Conservation (phyloP, 1,140 invertebrate genomes). For the Drosophila melanogaster region Release_6_plus_ISO1_MT NT_037436.4:514001-514500, state of each 20-base stretch:
- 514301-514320: slow-evolving; percentile 1
- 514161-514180: slow-evolving; percentile 61
- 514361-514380: too few relatives aligned
- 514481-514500: slow-evolving; percentile 23
- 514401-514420: neutral
- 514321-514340: neutral
- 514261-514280: slow-evolving; percentile 11
- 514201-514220: slow-evolving; percentile 20
- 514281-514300: neutral
- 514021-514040: slow-evolving; percentile 15
- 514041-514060: slow-evolving; percentile 29
- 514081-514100: slow-evolving; percentile 56
- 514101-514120: slow-evolving; percentile 47
- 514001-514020: slow-evolving; percentile 17
- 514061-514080: slow-evolving; percentile 35
- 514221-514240: slow-evolving; percentile 61
- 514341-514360: too few relatives aligned
- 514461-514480: slow-evolving; percentile 5
- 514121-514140: slow-evolving; percentile 16
- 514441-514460: neutral
- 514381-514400: neutral
- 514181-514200: slow-evolving; percentile 18
- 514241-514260: slow-evolving; percentile 17
- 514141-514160: slow-evolving; percentile 53
- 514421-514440: slow-evolving; percentile 16